Conservation (phyloP, 2,888 invertebrate genomes). For the Polymixis flavicincta region DNA sequence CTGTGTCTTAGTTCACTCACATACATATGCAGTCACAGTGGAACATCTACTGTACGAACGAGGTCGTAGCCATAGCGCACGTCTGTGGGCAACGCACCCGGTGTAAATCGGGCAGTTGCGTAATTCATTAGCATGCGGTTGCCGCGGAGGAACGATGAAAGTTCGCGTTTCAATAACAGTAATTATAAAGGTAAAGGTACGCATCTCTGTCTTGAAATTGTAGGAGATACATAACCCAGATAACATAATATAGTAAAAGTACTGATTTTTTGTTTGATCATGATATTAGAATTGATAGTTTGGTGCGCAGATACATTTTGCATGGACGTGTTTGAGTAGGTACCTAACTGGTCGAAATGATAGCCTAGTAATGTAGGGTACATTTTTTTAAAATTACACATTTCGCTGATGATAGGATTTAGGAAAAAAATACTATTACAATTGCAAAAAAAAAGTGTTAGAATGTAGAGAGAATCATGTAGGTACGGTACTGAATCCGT, state of each 20-base stretch:
- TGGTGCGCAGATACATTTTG: not conserved
- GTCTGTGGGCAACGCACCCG: slow-evolving; percentile 72
- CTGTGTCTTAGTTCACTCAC: slow-evolving; percentile 72
- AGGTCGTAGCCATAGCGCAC: slow-evolving; percentile 75
- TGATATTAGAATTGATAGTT: not conserved
- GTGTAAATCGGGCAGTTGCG: slow-evolving; percentile 72
- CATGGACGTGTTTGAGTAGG: not conserved
- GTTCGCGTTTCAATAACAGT: slow-evolving; percentile 43
- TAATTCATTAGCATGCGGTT: slow-evolving; percentile 70
- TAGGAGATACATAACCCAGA: slow-evolving; percentile 12
- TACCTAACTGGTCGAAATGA: not conserved
- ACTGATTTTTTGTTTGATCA: slow-evolving; percentile 1
- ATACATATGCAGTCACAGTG: slow-evolving; percentile 58
- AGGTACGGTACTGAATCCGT: too few relatives aligned
- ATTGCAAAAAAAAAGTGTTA: not conserved
- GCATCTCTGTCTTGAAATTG: slow-evolving; percentile 16
- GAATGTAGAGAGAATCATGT: too few relatives aligned
- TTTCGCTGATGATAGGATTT: not conserved
- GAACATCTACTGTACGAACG: slow-evolving; percentile 68
- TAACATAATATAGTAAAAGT: not conserved
- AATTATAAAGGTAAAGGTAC: slow-evolving; percentile 43
- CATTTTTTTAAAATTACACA: not conserved
- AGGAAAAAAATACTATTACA: not conserved
- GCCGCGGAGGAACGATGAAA: slow-evolving; percentile 45
- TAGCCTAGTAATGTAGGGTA: not conserved